These are phyloP conservation scores for Trematomus bernacchii DNA, from an alignment of 2,797 vertebrate species.

Conservation along the genomic window DNA sequence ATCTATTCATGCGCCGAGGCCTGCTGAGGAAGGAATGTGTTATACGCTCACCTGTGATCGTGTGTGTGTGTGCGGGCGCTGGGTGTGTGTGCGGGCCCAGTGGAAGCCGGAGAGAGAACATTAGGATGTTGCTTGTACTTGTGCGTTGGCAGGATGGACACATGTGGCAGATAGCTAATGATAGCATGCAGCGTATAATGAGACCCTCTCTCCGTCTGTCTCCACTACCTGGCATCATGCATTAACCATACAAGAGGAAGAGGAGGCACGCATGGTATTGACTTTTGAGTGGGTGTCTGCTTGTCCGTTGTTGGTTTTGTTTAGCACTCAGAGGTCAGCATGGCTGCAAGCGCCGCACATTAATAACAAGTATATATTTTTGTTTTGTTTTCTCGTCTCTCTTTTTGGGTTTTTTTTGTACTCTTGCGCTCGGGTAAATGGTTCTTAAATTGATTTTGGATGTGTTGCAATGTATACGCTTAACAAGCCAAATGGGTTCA, in stretches of 20 bases:
- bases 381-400: neutral
- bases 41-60: conserved; percentile 40
- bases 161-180: conserved; percentile 80
- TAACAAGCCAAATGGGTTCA: conserved; percentile 79
- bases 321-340: conserved; percentile 78
- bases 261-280: conserved; percentile 82
- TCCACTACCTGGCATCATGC: conserved; percentile 82
- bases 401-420: too few species aligned
- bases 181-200: conserved; percentile 83
- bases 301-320: conserved; percentile 77
- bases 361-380: conserved; percentile 72
- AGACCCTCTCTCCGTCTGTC: conserved; percentile 78
- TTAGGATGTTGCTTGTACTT: conserved; percentile 73
- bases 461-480: conserved; percentile 62
- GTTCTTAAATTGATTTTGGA: conserved; percentile 78
- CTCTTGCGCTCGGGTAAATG: conserved; percentile 71
- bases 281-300: conserved; percentile 85
- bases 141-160: conserved; percentile 75
- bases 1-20: neutral
- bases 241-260: conserved; percentile 83
- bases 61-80: conserved; percentile 20
- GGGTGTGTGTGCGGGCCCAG: conserved; percentile 39
- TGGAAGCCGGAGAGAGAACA: conserved; percentile 69
- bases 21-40: conserved; percentile 10
- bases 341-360: conserved; percentile 76